phyloP scores from a whole-genome alignment of 64 coral and sea anemone genomes.

The Pachyseris speciosa region DNA sequence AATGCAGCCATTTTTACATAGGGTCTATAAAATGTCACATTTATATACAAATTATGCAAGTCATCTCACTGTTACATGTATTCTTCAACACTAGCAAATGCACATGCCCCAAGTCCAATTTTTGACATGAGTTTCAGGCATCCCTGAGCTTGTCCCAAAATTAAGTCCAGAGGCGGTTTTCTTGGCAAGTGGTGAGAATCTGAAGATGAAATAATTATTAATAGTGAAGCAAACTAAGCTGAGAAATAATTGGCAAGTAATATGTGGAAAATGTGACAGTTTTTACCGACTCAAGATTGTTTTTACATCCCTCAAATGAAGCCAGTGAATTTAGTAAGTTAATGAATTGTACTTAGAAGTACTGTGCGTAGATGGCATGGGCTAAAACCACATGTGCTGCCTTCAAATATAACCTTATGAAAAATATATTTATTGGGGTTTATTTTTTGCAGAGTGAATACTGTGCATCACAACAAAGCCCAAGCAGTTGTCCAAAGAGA shows the following conservation, averaged over 20 bases:
- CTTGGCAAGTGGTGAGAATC: constrained; percentile 97
- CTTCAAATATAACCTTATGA: no score
- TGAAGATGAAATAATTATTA: constrained; percentile 50
- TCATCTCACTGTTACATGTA: constrained; percentile 33
- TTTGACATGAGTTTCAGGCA: constrained; percentile 98
- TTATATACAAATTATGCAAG: background rate
- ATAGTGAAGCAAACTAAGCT: background rate
- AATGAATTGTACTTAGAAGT: no score
- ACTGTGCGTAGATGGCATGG: no score
- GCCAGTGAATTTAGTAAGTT: no score
- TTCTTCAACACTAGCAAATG: constrained; percentile 96
- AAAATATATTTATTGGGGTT: no score
- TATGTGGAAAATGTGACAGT: no score
- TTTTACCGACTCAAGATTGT: no score
- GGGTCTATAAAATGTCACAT: background rate
- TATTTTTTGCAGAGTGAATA: no score
- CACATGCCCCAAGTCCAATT: constrained; percentile 91
- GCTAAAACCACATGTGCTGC: no score
- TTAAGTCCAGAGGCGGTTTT: constrained; percentile 93
- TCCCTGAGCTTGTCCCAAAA: constrained; percentile 93
- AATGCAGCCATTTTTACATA: background rate
- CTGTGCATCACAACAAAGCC: no score
- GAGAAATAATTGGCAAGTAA: background rate
- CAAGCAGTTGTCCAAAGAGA: no score
- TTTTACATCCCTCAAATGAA: no score